Conservation (phyloP, 2,113 vertebrate species). For the Corvus cornix region DNA sequence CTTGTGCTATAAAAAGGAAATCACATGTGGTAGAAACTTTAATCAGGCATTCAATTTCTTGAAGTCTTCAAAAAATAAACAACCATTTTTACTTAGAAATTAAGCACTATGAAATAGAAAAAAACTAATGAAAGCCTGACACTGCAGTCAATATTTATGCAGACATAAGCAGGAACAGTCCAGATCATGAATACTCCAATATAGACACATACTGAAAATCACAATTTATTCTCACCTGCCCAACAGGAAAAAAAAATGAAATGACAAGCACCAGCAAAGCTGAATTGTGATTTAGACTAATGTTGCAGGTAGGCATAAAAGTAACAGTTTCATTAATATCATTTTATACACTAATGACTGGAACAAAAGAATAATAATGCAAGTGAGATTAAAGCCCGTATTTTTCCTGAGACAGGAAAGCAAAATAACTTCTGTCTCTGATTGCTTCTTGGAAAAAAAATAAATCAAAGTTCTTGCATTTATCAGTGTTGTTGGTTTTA, state of each 20-base stretch:
- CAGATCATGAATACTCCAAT: neutral
- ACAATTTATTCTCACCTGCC: neutral
- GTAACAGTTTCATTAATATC: neutral
- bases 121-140: neutral
- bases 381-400: neutral
- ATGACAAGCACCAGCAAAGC: neutral
- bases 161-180: neutral
- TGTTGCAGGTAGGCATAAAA: neutral
- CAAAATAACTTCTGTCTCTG: neutral
- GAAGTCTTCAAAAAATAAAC: neutral
- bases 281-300: neutral
- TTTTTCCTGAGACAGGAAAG: neutral
- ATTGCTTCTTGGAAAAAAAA: neutral
- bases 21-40: neutral
- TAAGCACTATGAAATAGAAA: neutral
- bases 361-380: neutral
- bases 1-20: neutral
- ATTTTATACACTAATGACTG: neutral
- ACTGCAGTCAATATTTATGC: neutral
- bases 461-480: neutral
- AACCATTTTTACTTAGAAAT: neutral
- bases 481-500: neutral
- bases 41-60: neutral
- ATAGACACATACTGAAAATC: neutral
- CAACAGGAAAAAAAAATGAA: neutral